Conservation (phyloP, 30 jellyfish, hydroid and myxozoan genomes). For the Pseudorhiza aurosa region DNA sequence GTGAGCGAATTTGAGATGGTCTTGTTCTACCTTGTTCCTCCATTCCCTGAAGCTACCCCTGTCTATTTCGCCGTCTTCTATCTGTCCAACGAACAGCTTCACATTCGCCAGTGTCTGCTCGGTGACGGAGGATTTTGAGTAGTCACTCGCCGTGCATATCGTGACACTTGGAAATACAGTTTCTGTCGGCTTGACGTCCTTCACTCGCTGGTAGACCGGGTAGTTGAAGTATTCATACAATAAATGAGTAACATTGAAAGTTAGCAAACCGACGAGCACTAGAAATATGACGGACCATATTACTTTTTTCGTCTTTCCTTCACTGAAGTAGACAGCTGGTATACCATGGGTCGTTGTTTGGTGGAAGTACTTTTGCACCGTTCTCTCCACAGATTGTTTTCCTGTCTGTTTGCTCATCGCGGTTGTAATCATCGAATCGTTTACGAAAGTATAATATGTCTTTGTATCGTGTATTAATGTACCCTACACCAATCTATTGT, state of each 20-base stretch:
- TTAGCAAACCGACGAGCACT: not conserved
- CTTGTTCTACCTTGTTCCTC: constrained; percentile 46
- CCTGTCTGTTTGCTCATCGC: not conserved
- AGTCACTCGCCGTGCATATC: constrained; percentile 65
- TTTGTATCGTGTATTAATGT: no score
- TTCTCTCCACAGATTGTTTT: constrained; percentile 16
- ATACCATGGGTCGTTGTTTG: constrained; percentile 58
- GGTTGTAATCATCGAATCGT: no score
- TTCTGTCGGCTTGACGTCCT: constrained; percentile 33
- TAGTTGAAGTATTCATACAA: constrained; percentile 15
- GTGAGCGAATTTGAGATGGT: constrained; percentile 34
- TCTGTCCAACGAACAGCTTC: not conserved
- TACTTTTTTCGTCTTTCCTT: constrained; percentile 28
- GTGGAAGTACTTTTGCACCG: constrained; percentile 34
- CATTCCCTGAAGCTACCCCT: constrained; percentile 30
- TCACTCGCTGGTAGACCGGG: constrained; percentile 43
- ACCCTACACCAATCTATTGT: no score
- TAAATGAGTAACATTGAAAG: constrained; percentile 25
- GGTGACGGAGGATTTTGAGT: constrained; percentile 53
- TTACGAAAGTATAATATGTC: no score
- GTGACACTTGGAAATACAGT: constrained; percentile 59
- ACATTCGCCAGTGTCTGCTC: constrained; percentile 18
- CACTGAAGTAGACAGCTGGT: constrained; percentile 55
- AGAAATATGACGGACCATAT: constrained; percentile 39
- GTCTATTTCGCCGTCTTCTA: constrained; percentile 17